Percentiles rank a stretch among this genome's conserved stretches.
Evolutionary conservation across 2,113 vertebrate species (phyloP).

Genomic region (Tretioscincus oriximinensis): DNA sequence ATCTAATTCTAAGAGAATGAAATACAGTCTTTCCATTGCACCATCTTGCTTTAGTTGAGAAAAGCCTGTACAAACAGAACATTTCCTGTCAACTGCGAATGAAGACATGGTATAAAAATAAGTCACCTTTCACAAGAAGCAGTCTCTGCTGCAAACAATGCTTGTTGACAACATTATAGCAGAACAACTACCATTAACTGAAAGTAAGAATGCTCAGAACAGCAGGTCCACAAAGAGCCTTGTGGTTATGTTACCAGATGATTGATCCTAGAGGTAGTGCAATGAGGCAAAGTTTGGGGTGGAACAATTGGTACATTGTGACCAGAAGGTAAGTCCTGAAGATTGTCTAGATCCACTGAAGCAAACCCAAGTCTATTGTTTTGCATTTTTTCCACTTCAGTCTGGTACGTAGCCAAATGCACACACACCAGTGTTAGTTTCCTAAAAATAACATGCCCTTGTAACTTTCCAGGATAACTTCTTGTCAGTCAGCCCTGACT

Average conservation of each 20-base stretch:
- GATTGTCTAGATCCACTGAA: background rate
- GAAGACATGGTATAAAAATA: conserved; percentile 35
- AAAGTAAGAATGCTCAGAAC: background rate
- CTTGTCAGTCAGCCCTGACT: background rate
- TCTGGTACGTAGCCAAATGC: background rate
- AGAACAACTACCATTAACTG: background rate
- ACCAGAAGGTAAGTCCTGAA: background rate
- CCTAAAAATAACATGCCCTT: background rate
- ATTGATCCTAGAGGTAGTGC: background rate
- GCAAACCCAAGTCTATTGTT: background rate
- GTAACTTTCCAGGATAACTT: background rate
- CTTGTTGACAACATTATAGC: background rate
- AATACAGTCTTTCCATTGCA: conserved; percentile 48
- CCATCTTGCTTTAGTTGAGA: conserved; percentile 37
- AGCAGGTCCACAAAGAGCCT: background rate
- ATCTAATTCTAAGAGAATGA: conserved; percentile 48
- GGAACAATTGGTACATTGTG: background rate
- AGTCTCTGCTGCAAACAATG: conserved; percentile 11
- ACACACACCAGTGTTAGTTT: background rate
- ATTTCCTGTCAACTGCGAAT: conserved; percentile 36
- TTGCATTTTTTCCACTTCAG: background rate
- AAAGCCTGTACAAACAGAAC: conserved; percentile 49
- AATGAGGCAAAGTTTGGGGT: background rate
- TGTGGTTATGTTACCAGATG: background rate
- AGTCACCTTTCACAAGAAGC: conserved; percentile 15